Conservation (phyloP, 2,797 vertebrate species). For the Psittacula derbiana region DNA sequence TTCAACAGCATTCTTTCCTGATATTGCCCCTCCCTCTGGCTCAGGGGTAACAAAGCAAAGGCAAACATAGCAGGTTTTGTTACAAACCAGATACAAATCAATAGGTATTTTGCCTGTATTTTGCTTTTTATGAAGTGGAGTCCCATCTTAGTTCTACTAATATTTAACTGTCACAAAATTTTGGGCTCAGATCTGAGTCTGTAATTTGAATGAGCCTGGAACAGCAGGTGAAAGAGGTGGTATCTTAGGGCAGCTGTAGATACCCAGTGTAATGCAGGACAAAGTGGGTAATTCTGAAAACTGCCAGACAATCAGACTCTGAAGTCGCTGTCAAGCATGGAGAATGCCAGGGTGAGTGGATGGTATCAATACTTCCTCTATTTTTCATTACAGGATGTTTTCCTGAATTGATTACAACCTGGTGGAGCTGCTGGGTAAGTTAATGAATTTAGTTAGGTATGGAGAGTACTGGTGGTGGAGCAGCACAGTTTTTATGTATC, state of each 20-base stretch:
- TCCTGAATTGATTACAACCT: not conserved
- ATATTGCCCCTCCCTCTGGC: not conserved
- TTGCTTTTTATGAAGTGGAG: not conserved
- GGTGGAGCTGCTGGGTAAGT: not conserved
- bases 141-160: not conserved
- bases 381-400: not conserved
- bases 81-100: not conserved
- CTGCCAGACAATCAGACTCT: not conserved
- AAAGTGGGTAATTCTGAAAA: not conserved
- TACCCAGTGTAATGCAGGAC: not conserved
- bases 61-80: not conserved
- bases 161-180: not conserved
- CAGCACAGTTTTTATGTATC: not conserved
- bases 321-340: not conserved
- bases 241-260: not conserved
- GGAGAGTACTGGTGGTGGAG: not conserved
- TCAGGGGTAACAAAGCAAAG: not conserved
- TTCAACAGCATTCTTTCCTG: not conserved
- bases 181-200: not conserved
- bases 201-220: not conserved
- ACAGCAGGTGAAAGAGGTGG: not conserved
- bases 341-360: not conserved
- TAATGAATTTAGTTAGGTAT: not conserved
- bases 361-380: not conserved
- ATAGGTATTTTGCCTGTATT: not conserved